These are phyloP conservation scores for Panthera tigris DNA, from an alignment of 2,113 vertebrate genomes.

Conservation along the genomic window DNA sequence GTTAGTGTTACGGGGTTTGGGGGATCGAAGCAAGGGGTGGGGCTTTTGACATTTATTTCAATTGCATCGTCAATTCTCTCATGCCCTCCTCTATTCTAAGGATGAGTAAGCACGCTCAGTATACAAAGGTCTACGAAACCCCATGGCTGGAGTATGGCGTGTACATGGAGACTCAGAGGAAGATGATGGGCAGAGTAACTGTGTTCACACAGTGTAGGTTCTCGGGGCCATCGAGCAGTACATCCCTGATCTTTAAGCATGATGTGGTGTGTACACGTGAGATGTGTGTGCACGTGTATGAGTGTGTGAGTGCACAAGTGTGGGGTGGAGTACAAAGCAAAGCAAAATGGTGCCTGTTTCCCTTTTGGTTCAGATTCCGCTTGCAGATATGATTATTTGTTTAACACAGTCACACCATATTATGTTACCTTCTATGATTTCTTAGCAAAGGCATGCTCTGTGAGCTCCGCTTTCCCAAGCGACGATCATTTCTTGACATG, in stretches of 20 bases:
- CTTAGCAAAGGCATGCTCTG: slow-evolving; percentile 60
- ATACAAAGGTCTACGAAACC: neutral
- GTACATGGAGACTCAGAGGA: neutral
- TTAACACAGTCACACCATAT: slow-evolving; percentile 61
- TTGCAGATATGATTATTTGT: slow-evolving; percentile 60
- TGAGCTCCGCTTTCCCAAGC: slow-evolving; percentile 67
- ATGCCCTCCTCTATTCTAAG: neutral
- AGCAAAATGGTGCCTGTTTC: slow-evolving; percentile 10
- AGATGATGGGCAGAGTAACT: neutral
- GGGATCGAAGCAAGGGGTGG: neutral
- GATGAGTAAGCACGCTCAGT: neutral
- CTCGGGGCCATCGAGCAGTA: neutral
- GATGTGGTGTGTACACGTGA: neutral
- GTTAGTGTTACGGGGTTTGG: fast-evolving
- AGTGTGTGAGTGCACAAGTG: neutral
- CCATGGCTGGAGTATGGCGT: too few relatives aligned
- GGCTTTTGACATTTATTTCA: neutral
- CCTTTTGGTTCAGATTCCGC: slow-evolving; percentile 45
- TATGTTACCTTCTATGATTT: slow-evolving; percentile 66
- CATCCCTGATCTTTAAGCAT: neutral
- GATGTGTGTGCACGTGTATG: neutral
- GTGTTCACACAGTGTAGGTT: neutral
- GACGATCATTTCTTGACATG: slow-evolving; percentile 71
- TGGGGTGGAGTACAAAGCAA: neutral
- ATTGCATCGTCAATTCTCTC: neutral